Base-by-base conservation (phyloP, 2,113 vertebrate species). In the Xiphophorus couchianus region DNA sequence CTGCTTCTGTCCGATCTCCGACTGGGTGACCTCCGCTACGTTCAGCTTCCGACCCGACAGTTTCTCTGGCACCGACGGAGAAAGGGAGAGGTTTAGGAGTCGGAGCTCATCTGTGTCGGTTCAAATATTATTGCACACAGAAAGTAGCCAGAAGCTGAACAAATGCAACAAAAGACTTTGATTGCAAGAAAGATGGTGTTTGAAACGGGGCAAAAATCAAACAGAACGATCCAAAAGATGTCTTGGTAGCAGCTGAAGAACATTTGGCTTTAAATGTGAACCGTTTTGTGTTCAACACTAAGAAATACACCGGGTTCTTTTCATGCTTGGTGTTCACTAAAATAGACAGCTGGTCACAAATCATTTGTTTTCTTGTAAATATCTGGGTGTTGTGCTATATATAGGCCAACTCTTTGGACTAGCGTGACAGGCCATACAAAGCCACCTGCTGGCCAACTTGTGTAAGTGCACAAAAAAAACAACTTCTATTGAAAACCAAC, bases 11-110 rank as follows among this genome's bases (percentile, higher is more conserved):
- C 96, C 97, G 3, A 97, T 96, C 87, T 99, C 97, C 0, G 98
- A 99, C 71, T 99, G 98, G 0, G 98, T 99, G 90, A 99, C 98
- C 91, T 99, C 98, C 0, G 98, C 97, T 83, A 99, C 97, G 0
- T 98, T 97, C 90, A 99, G 94, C 86, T 97, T 99, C 79, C 92
- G 90, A 76, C 93, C 93, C 0, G 95, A 96, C 87, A 99, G 58
- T 48, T 98, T 98, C 75, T 99, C 98, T 99, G 89, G 71, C 5
- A 1, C 27, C 66, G 66, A 61, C 33, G 73, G 13, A 9, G 71
- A 12, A 28, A 15, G 19, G 19, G 17, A 5, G 65, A 30, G 28
- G 70, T 73, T 84, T 66, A n/a, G 29, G 17, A 58, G 29, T 51
- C 76, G 62, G 54, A 63, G 64, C 73, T 77, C 22, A 22, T 30